These are phyloP conservation scores for Ianthella basta DNA, from an alignment of 37 sponge, comb jelly and placozoan genomes.

Conservation along the genomic window DNA sequence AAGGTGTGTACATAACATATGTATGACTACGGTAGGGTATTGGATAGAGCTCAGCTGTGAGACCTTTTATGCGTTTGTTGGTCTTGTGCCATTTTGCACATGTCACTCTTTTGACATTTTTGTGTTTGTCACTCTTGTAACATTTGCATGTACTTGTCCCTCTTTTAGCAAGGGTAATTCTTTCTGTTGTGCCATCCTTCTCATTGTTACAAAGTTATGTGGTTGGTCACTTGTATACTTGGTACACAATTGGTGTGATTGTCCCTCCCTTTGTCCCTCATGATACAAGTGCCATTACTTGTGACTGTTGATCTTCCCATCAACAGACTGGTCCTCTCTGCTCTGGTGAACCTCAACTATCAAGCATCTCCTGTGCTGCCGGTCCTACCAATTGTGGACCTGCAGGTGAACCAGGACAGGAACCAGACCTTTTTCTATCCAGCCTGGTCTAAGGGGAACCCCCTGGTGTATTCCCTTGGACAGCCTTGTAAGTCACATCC, in stretches of 20 bases:
- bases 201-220: too few relatives aligned
- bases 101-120: not conserved
- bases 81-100: too few relatives aligned
- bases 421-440: slow-evolving; percentile 52
- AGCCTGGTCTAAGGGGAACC: slow-evolving; percentile 45
- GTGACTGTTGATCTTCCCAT: not conserved
- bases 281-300: too few relatives aligned
- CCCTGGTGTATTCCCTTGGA: slow-evolving; percentile 64
- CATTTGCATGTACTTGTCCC: not conserved
- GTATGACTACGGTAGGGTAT: not conserved
- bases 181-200: too few relatives aligned
- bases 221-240: not conserved
- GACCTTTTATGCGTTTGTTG: too few relatives aligned
- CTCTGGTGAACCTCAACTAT: slow-evolving; percentile 60
- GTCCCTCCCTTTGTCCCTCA: too few relatives aligned
- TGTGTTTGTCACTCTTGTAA: not conserved
- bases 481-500: slow-evolving; percentile 9
- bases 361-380: slow-evolving; percentile 66
- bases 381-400: slow-evolving; percentile 47
- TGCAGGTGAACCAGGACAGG: slow-evolving; percentile 16
- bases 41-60: too few relatives aligned
- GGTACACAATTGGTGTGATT: not conserved
- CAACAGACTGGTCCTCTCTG: slow-evolving; percentile 50
- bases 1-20: slow-evolving; percentile 67
- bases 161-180: too few relatives aligned